Evolutionary conservation across 2,113 vertebrate genomes (phyloP), one percentile per base, ranked within the genome.

Genomic region (Lepidothrix coronata): DNA sequence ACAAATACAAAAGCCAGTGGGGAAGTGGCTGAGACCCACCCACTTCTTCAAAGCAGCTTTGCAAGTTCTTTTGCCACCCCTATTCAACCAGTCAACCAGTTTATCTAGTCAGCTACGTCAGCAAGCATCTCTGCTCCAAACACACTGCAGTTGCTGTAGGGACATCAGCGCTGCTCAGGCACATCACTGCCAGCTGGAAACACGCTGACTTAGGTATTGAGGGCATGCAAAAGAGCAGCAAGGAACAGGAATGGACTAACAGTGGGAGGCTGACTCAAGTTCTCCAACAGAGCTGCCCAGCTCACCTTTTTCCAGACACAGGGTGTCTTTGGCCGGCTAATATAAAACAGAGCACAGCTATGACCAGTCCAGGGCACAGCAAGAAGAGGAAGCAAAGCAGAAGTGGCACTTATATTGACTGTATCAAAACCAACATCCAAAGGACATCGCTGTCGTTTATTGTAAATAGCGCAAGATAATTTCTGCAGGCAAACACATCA

Each of bases 41-140:
- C 74, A 89, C 71, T 88, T 82, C 82, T 89, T 73, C 78, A 93
- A 93, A 89, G 90, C 74, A 72, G 85, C 49, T 85, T 72, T 91
- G 67, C 95, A 76, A 91, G 88, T 93, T 91, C 52, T 39, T 70
- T 82, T 61, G 61, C 80, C 65, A 91, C 90, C 61, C 81, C 18
- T 86, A 81, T 95, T 95, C 95, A 92, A 84, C 67, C 83, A 85
- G 79, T 48, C 22, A 7, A 93, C 85, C 35, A 89, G 89, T 91
- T 87, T 65, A 95, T 51, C 93, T 91, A 58, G 77, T 77, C 65
- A 86, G 51, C 86, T 88, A 79, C 4, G 18, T 92, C 95, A 89
- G 77, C 77, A 91, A 89, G 57, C 33, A 67, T 19, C 80, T 71
- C 87, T 14, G 6, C 72, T 55, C 37, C 80, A 79, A 28, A 80